Evolutionary conservation across 2,888 invertebrate species (phyloP).

Genomic region (Cryptops parisi): DNA sequence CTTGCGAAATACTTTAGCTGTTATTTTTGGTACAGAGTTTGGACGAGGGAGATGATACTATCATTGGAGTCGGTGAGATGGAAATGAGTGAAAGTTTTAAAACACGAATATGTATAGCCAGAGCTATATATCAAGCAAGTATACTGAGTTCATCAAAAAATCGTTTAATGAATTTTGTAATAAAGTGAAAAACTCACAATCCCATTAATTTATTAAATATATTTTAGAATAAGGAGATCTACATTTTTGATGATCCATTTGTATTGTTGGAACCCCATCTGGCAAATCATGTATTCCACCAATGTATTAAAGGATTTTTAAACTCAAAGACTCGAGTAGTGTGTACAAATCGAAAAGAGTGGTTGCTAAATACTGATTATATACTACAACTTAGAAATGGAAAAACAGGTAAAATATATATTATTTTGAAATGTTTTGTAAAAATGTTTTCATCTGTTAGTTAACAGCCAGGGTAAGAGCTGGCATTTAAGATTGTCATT

Average conservation of each 20-base stretch:
- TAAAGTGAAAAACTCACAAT: too few species aligned
- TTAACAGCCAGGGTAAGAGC: too few species aligned
- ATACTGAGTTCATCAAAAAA: too few species aligned
- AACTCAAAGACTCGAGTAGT: constrained; percentile 68
- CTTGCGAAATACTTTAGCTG: too few species aligned
- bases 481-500: too few species aligned
- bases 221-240: constrained; percentile 50
- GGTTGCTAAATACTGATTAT: too few species aligned
- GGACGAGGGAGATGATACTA: constrained; percentile 55
- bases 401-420: too few species aligned
- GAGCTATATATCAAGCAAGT: constrained; percentile 33
- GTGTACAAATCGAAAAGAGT: constrained; percentile 71
- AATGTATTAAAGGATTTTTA: constrained; percentile 66
- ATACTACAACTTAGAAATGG: too few species aligned
- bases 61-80: constrained; percentile 78
- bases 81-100: constrained; percentile 92
- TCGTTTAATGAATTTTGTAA: too few species aligned
- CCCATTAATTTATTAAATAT: constrained; percentile 12
- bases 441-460: too few species aligned
- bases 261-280: constrained; percentile 81
- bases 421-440: too few species aligned
- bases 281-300: constrained; percentile 64
- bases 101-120: constrained; percentile 48
- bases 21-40: constrained; percentile 29
- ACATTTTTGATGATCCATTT: constrained; percentile 83